A percentile compares a stretch with the other conserved stretches of the same genome.
Conservation (phyloP, 2,113 vertebrate species). For the Naja naja region DNA sequence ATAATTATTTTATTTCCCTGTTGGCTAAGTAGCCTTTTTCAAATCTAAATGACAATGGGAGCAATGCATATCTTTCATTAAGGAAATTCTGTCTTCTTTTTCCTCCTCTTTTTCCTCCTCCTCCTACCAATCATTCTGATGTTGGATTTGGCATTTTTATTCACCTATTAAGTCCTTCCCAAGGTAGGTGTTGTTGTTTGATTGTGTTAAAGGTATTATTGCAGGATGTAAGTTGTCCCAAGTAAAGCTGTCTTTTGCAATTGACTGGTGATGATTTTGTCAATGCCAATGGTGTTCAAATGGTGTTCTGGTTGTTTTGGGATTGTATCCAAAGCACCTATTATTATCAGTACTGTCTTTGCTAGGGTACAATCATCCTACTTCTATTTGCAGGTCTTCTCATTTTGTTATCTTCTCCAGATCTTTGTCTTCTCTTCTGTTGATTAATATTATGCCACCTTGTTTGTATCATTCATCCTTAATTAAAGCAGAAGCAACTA, state of each 20-base stretch:
- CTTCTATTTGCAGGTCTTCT: no score
- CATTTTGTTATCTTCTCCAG: not conserved
- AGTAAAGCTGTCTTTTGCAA: no score
- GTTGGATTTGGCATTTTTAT: no score
- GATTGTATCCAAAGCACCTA: not conserved
- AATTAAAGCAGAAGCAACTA: not conserved
- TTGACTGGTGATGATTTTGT: no score
- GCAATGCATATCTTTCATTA: not conserved
- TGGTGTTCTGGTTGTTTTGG: no score
- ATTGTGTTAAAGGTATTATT: no score
- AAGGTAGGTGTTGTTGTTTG: no score
- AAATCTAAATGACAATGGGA: not conserved
- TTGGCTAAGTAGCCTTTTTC: not conserved
- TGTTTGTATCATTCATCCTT: not conserved
- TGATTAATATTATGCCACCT: not conserved
- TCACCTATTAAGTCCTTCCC: no score
- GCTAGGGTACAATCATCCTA: not conserved
- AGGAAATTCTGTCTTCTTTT: not conserved
- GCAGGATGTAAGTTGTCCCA: no score
- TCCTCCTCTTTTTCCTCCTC: rapidly evolving
- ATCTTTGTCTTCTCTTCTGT: no score
- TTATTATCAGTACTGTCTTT: not conserved
- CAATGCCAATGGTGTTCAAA: no score
- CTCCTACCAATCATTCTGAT: no score
- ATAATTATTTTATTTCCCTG: not conserved